Conservation (phyloP, 2,113 vertebrate species). For the Rutilus rutilus region DNA sequence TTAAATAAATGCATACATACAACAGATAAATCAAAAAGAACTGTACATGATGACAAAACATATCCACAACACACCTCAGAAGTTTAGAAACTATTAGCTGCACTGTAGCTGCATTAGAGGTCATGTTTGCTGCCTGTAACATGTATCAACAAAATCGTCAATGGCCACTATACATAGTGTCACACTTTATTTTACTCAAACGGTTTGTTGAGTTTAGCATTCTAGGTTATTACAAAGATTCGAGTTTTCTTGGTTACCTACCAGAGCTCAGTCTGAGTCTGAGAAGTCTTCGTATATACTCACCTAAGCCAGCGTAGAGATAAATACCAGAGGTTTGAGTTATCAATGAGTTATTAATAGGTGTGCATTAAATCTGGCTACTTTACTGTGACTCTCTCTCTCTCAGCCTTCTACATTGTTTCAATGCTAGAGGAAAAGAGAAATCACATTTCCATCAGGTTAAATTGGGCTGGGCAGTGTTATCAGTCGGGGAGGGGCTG, state of each 20-base stretch:
- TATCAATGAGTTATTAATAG: background rate
- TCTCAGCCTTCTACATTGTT: constrained; percentile 63
- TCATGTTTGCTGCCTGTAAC: background rate
- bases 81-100: background rate
- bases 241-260: background rate
- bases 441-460: constrained; percentile 97
- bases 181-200: background rate
- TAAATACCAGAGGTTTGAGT: background rate
- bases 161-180: background rate
- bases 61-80: background rate
- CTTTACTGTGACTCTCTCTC: constrained; percentile 49
- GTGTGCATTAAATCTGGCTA: constrained; percentile 1
- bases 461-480: constrained; percentile 97
- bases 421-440: constrained; percentile 85
- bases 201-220: background rate
- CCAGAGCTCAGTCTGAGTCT: background rate
- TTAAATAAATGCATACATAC: background rate
- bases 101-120: background rate
- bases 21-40: no score
- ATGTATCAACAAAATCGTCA: background rate
- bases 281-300: background rate
- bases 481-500: constrained; percentile 94
- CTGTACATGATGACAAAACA: no score
- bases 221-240: background rate
- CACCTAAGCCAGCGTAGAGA: background rate